A percentile compares a stretch with the other conserved stretches of the same genome.
These are phyloP conservation scores for Agrotis puta DNA, from an alignment of 2,888 invertebrate species.

Conservation along the genomic window DNA sequence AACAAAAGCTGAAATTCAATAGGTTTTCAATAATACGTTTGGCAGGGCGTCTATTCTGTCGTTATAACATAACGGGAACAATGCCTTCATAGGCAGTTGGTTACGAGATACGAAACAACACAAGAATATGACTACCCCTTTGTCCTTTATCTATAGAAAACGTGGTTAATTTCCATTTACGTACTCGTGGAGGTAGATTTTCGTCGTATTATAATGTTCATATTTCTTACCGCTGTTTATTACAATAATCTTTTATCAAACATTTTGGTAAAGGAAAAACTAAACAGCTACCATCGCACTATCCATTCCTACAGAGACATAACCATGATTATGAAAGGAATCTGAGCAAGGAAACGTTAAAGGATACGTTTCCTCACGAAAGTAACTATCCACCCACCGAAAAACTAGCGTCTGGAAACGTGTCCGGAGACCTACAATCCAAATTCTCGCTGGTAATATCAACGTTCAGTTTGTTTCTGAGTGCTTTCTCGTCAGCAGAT, in stretches of 20 bases:
- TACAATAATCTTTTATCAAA: too few relatives aligned
- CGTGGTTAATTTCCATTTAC: slow-evolving; percentile 15
- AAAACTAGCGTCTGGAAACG: too few relatives aligned
- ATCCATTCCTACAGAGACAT: neutral
- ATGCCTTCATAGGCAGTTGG: slow-evolving; percentile 11
- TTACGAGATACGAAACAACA: slow-evolving; percentile 28
- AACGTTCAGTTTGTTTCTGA: too few relatives aligned
- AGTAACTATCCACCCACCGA: too few relatives aligned
- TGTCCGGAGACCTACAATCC: too few relatives aligned
- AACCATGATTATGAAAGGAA: neutral
- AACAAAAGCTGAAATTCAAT: slow-evolving; percentile 14
- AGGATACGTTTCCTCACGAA: neutral
- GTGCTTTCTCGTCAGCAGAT: too few relatives aligned
- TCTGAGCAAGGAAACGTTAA: neutral
- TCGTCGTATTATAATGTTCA: neutral
- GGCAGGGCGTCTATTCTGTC: slow-evolving; percentile 1
- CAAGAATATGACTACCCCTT: slow-evolving; percentile 15
- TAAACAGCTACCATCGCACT: neutral
- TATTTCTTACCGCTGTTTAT: neutral
- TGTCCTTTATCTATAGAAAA: slow-evolving; percentile 20
- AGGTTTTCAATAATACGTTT: slow-evolving; percentile 8
- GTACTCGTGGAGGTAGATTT: slow-evolving; percentile 3
- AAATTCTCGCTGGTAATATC: too few relatives aligned
- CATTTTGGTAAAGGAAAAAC: neutral
- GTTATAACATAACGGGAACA: slow-evolving; percentile 17